Base-by-base conservation (phyloP, 2,113 vertebrate species). In the Acanthochromis polyacanthus region DNA sequence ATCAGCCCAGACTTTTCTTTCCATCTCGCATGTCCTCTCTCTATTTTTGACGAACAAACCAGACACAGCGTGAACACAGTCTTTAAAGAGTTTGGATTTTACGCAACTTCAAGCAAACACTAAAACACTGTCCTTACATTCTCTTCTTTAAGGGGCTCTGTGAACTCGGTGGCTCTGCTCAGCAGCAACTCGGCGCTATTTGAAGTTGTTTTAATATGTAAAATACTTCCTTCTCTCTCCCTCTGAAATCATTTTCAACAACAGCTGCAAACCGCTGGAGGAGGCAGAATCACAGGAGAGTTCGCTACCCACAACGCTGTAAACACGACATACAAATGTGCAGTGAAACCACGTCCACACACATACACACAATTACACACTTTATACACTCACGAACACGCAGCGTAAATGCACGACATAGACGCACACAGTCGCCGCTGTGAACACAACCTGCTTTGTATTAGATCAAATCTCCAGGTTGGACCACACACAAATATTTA, bases 391-490 rank as follows among this genome's bases (percentile, higher is more conserved):
- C 58, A 36, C 7, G 15, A 16, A 78, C 72, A 63, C 62, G 48
- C 23, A 4, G 23, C 22, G 30, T 20, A 30, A 72, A 55, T 22
- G 14, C 10, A 50, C 3, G 50, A 52, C 22, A 10, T 12, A 30
- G 52, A 50, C 10, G 40, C 1, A n/a, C 20, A 60, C 5, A 25
- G 32, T 59, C 1, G n/a, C 48, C 20, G 46, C 22, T 61, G 32
- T 71, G 30, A 85, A 91, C 88, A 88, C 83, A 75, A 83, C 74
- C 81, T 76, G 80, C 84, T 83, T 75, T 86, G 51, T 79, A 69
- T 73, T 64, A 73, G 23, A 78, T 80, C 69, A 43, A 81, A 77
- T 71, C 65, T 75, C 68, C 19, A 16, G 23, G n/a, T 48, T 2
- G 43, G 87, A 88, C 85, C 87, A 89, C 89, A 90, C 85, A 66